A percentile compares a stretch with the other conserved stretches of the same genome.
phyloP scores from a whole-genome alignment of 1,140 invertebrate species.

The Saccostrea echinata region DNA sequence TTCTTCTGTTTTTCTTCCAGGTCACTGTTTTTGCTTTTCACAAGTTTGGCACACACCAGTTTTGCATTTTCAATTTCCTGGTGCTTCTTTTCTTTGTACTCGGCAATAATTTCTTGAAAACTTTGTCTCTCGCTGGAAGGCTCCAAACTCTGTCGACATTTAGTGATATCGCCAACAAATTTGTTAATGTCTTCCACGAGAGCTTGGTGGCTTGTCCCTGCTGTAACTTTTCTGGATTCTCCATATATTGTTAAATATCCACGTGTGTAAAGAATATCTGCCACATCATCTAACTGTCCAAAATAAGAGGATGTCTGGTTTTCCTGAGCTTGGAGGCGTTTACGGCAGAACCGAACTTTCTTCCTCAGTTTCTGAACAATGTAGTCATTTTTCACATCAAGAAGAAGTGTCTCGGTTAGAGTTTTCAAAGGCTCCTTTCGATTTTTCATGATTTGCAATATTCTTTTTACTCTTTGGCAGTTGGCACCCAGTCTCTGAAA shows the following conservation, averaged over 20 bases:
- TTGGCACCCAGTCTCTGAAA: slow-evolving; percentile 8
- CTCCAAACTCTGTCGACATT: slow-evolving; percentile 26
- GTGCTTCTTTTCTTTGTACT: slow-evolving; percentile 22
- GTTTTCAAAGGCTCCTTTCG: slow-evolving; percentile 21
- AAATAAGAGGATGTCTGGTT: slow-evolving; percentile 38
- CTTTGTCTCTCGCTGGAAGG: neutral
- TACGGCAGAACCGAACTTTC: slow-evolving; percentile 19
- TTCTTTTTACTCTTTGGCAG: slow-evolving; percentile 4
- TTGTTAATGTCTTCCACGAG: slow-evolving; percentile 13
- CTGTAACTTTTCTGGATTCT: slow-evolving; percentile 33
- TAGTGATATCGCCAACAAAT: neutral
- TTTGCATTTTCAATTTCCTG: slow-evolving; percentile 30
- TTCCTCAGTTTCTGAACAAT: slow-evolving; percentile 33
- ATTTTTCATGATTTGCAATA: slow-evolving; percentile 29
- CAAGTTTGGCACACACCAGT: slow-evolving; percentile 25
- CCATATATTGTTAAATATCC: slow-evolving; percentile 17
- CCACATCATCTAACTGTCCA: slow-evolving; percentile 34
- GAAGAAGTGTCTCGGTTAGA: neutral
- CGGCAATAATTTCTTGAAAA: slow-evolving; percentile 30
- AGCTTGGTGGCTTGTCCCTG: slow-evolving; percentile 12
- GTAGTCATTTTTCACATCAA: slow-evolving; percentile 33
- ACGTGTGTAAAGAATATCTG: slow-evolving; percentile 12
- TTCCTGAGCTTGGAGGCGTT: slow-evolving; percentile 32
- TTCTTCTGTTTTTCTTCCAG: slow-evolving; percentile 32
- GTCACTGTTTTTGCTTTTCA: slow-evolving; percentile 37